Conservation (phyloP, 53 echinoderm and acorn worm genomes). For the Antedon mediterranea region DNA sequence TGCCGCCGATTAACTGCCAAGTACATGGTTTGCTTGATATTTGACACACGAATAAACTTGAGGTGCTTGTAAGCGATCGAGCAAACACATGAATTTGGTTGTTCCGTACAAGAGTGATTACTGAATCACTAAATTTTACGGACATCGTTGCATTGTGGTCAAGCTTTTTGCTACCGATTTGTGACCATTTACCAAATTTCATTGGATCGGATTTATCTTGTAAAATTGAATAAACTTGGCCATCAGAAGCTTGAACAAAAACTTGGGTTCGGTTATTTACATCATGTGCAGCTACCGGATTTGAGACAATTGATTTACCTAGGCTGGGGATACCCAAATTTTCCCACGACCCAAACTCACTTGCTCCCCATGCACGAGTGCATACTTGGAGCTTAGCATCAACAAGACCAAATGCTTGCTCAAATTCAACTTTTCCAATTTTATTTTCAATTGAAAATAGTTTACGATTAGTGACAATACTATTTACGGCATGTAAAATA, state of each 20-base stretch:
- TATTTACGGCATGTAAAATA: not conserved
- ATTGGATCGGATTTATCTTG: conserved; percentile 9
- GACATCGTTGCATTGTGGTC: not conserved
- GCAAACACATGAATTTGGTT: conserved; percentile 35
- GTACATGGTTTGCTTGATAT: not conserved
- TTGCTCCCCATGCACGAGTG: not conserved
- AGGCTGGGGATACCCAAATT: not conserved
- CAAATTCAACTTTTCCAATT: not conserved
- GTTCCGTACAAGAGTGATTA: conserved; percentile 17
- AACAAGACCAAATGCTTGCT: not conserved
- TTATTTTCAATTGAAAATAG: not conserved
- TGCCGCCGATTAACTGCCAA: conserved; percentile 29
- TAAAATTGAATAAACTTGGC: conserved; percentile 37
- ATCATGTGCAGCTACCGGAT: conserved; percentile 22
- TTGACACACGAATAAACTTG: conserved; percentile 27
- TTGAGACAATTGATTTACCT: conserved; percentile 14
- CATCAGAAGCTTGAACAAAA: conserved; percentile 33
- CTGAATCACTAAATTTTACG: conserved; percentile 13
- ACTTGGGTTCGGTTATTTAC: conserved; percentile 21
- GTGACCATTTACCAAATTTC: conserved; percentile 29
- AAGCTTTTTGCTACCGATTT: conserved; percentile 5
- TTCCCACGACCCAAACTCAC: not conserved
- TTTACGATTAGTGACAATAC: not conserved
- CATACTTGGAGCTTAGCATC: not conserved
- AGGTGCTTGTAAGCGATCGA: conserved; percentile 14